Percentiles rank a stretch among this genome's conserved stretches.
phyloP scores from a whole-genome alignment of 2,797 vertebrate species.

The Emys orbicularis region DNA sequence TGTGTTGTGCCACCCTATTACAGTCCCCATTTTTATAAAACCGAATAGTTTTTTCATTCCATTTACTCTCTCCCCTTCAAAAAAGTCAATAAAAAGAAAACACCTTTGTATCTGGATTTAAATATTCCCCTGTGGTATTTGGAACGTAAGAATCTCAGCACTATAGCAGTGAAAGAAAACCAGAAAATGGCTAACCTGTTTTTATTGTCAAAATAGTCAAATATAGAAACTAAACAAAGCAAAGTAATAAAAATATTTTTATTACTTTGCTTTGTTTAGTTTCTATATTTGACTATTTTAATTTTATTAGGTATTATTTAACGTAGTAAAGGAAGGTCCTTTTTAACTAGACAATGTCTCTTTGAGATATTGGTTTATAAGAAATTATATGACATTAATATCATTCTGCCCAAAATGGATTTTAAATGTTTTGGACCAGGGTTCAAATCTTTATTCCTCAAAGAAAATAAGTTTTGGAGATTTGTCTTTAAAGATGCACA shows the following conservation, averaged over 20 bases:
- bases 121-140: not conserved
- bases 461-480: not conserved
- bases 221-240: not conserved
- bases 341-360: not conserved
- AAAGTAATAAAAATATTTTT: not conserved
- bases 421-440: not conserved
- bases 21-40: not conserved
- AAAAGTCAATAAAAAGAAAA: not conserved
- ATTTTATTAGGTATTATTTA: too few species aligned
- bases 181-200: not conserved
- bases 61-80: not conserved
- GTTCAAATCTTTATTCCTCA: not conserved
- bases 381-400: not conserved
- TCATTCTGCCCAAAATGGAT: not conserved
- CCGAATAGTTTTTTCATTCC: not conserved
- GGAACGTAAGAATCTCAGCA: not conserved
- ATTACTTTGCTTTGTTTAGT: too few species aligned
- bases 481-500: not conserved
- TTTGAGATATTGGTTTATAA: not conserved
- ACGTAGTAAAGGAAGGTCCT: not conserved
- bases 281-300: too few species aligned
- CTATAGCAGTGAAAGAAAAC: not conserved
- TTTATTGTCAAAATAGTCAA: not conserved
- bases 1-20: not conserved
- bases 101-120: not conserved